Evolutionary conservation across 2,113 vertebrate species (phyloP).

Genomic region (Tylochromis polylepis): DNA sequence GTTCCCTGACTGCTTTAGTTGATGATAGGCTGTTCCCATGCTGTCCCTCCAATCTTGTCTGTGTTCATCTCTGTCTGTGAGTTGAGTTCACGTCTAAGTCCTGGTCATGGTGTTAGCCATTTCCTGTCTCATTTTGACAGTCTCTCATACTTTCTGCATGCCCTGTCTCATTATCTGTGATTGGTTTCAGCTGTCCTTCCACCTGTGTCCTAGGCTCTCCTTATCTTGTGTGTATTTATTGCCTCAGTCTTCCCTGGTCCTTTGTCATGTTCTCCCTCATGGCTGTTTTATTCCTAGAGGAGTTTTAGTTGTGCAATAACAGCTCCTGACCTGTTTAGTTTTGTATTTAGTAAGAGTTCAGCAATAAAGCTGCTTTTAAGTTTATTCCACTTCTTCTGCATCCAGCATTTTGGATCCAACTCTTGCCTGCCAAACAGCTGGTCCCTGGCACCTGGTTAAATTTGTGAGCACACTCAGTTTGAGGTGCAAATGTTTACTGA

Average conservation of each 20-base stretch:
- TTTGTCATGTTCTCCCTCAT: not conserved
- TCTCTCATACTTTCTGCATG: not conserved
- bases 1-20: not conserved
- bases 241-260: not conserved
- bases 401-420: not conserved
- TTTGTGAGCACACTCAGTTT: not conserved
- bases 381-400: not conserved
- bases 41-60: not conserved
- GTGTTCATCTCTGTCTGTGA: not conserved
- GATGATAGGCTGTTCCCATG: not conserved
- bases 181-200: not conserved
- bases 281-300: not conserved
- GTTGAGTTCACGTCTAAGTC: not conserved
- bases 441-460: not conserved
- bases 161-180: not conserved
- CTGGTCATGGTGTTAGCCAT: not conserved
- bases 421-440: not conserved
- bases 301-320: not conserved
- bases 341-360: not conserved
- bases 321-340: not conserved
- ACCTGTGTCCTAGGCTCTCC: not conserved
- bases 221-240: not conserved
- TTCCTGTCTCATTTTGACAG: not conserved
- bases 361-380: not conserved
- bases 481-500: not conserved